These are phyloP conservation scores for Rhodinocichla rosea DNA, from an alignment of 2,113 vertebrate species.

Conservation along the genomic window DNA sequence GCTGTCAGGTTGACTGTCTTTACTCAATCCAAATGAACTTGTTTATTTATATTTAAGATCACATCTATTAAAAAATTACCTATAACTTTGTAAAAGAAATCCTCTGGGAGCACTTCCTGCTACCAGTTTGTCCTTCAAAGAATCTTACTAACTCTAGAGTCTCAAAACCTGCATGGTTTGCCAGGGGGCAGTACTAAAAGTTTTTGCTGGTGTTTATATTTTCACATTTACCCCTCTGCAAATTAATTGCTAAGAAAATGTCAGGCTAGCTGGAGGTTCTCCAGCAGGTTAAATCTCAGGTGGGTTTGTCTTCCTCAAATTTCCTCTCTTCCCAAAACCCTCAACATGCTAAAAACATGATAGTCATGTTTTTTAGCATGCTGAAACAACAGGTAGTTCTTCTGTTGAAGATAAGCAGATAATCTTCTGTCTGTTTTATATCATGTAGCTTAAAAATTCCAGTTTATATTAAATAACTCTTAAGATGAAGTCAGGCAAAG, in stretches of 20 bases:
- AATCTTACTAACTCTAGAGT: background rate
- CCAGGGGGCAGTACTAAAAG: background rate
- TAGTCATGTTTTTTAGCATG: background rate
- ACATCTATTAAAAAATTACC: background rate
- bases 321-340: background rate
- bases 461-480: background rate
- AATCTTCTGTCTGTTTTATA: background rate
- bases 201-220: background rate
- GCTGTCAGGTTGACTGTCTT: background rate
- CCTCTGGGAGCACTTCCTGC: background rate
- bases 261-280: background rate
- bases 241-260: background rate
- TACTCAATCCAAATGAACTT: background rate
- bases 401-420: background rate
- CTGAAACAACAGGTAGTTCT: background rate
- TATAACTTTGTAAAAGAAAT: background rate
- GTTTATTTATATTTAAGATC: background rate
- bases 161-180: background rate
- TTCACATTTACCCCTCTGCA: background rate
- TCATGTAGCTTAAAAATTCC: background rate
- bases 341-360: background rate
- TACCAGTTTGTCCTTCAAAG: background rate
- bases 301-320: background rate
- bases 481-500: background rate
- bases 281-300: background rate